phyloP scores from a whole-genome alignment of 2,797 vertebrate species.

The Mus minutoides region DNA sequence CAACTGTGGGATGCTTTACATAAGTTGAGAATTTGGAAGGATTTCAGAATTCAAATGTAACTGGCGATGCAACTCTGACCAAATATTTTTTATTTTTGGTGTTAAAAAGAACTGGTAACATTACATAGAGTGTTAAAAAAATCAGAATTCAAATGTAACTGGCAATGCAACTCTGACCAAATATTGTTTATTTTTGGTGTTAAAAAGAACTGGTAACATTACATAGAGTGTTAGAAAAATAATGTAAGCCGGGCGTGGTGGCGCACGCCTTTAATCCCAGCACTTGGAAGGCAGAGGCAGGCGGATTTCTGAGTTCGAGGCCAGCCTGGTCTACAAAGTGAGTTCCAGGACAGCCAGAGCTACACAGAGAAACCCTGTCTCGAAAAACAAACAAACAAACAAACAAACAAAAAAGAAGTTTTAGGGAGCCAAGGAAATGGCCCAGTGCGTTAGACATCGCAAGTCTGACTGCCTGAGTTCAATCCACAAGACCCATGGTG shows the following conservation, averaged over 20 bases:
- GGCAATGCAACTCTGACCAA: neutral
- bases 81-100: neutral
- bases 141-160: conserved; percentile 31
- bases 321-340: too few relatives aligned
- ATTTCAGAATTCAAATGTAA: conserved; percentile 41
- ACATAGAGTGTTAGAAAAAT: neutral
- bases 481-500: neutral
- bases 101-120: neutral
- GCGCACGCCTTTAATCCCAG: too few relatives aligned
- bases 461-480: neutral
- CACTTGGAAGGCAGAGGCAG: too few relatives aligned
- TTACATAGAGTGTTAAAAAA: neutral
- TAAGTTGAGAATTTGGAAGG: neutral
- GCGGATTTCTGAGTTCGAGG: too few relatives aligned
- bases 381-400: too few relatives aligned
- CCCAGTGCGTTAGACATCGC: neutral
- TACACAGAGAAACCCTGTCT: too few relatives aligned
- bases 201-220: neutral
- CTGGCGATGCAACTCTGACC: neutral
- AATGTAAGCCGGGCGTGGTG: too few relatives aligned
- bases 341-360: too few relatives aligned
- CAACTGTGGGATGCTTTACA: neutral
- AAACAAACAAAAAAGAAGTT: too few relatives aligned
- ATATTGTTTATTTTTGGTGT: neutral
- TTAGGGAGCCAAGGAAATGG: neutral